These are phyloP conservation scores for Thymelicus lineola DNA, from an alignment of 2,888 invertebrate species.

Conservation along the genomic window DNA sequence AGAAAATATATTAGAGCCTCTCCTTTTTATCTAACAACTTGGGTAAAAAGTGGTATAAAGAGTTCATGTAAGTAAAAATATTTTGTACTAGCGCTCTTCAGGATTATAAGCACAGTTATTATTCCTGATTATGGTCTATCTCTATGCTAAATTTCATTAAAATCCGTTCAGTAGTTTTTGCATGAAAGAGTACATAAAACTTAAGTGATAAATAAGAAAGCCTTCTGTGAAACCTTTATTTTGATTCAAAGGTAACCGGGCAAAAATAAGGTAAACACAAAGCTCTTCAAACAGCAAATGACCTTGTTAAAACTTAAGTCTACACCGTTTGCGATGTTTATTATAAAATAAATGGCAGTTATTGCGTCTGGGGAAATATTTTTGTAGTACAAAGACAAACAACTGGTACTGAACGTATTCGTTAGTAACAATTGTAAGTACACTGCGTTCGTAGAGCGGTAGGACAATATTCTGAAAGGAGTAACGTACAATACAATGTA, in stretches of 20 bases:
- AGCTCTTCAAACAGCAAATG: constrained; percentile 20
- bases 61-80: too few species aligned
- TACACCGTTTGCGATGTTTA: constrained; percentile 17
- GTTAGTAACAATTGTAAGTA: background rate
- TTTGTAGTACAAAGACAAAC: constrained; percentile 27
- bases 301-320: constrained; percentile 35
- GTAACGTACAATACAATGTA: background rate
- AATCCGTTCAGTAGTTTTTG: too few species aligned
- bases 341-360: constrained; percentile 33
- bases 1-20: too few species aligned
- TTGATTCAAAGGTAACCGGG: background rate
- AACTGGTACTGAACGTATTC: background rate
- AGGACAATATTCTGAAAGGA: background rate
- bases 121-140: too few species aligned
- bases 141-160: too few species aligned
- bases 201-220: background rate
- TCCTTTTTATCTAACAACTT: too few species aligned
- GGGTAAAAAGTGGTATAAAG: too few species aligned
- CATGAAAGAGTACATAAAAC: too few species aligned
- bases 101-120: too few species aligned
- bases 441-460: background rate
- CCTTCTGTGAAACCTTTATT: background rate
- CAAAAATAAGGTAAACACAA: constrained; percentile 13
- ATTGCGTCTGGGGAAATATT: constrained; percentile 31
- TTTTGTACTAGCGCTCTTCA: too few species aligned